These are phyloP conservation scores for Lemur catta DNA, from an alignment of 2,797 vertebrate species.

Conservation along the genomic window DNA sequence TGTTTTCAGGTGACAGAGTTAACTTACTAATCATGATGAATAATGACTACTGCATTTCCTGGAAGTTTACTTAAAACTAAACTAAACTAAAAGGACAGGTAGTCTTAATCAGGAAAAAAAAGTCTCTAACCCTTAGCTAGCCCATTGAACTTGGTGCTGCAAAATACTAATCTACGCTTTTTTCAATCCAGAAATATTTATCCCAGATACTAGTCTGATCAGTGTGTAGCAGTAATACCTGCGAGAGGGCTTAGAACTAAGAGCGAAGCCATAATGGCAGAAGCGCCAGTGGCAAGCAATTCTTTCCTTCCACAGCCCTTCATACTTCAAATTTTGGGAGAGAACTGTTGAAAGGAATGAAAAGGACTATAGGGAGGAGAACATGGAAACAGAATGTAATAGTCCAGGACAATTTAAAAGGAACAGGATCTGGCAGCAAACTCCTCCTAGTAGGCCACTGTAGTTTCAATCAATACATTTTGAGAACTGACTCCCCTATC, in stretches of 20 bases:
- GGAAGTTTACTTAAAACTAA: slow-evolving; percentile 51
- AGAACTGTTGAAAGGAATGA: neutral
- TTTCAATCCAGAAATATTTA: neutral
- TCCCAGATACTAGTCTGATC: neutral
- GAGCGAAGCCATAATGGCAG: neutral
- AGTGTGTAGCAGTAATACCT: neutral
- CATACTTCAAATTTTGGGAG: neutral
- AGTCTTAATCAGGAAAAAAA: neutral
- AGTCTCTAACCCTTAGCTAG: neutral
- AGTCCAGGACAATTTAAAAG: neutral
- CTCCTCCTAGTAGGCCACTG: neutral
- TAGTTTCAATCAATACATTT: neutral
- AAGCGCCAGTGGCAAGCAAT: neutral
- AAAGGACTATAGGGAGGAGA: neutral
- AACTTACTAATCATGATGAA: slow-evolving; percentile 20
- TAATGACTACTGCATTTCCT: neutral
- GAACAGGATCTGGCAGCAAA: neutral
- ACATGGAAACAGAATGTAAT: neutral
- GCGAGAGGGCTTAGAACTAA: neutral
- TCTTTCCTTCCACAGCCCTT: neutral
- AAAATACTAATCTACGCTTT: neutral
- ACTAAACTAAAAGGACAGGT: slow-evolving; percentile 11
- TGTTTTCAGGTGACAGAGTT: neutral
- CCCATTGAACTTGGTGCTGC: neutral
- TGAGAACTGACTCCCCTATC: neutral